Evolutionary conservation across 2,113 vertebrate species (phyloP), one percentile per base, ranked within the genome.

Genomic region (Nerophis ophidion): DNA sequence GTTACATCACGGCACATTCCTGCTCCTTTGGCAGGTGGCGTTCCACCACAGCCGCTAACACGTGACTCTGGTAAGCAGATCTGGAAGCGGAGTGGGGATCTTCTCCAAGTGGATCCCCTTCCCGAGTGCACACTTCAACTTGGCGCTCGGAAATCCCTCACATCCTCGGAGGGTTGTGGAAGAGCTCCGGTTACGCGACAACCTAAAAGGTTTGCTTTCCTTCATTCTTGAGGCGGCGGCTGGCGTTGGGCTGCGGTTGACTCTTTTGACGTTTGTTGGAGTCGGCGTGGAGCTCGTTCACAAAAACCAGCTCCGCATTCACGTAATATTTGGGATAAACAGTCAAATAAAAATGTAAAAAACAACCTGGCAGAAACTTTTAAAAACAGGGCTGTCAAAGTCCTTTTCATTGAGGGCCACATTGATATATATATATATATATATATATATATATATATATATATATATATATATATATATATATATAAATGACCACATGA

Each of bases 151-250:
- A 80, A 72, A 66, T 73, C 59, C 78, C 68, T 80, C 59, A 5
- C 40, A 11, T 44, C 40, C 40, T 12, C 40, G 9, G 40, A 44
- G 40, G 12, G 40, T 11, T 11, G 40, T 44, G 40, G 19, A 33
- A 11, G 13, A 33, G 19, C 49, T 50, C 49, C 5, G 19, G 85
- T 89, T 90, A 87, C 87, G 89, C 78, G 81, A 85, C 84, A 77
- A 81, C 68, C 77, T 81, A 77, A 84, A 83, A 83, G 83, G 65
- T 76, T 88, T 80, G 88, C 77, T 80, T 58, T 77, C 81, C 26
- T 73, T 77, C 84, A 77, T 86, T 86, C 87, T 88, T 89, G 87
- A 85, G 88, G 86, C 87, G 80, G 71, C 34, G 71, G 88, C 77
- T 75, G 63, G 74, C 77, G 81, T 80, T 85, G 79, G 79, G 68